Conservation (phyloP, 1,140 invertebrate genomes). For the Melitaea cinxia region DNA sequence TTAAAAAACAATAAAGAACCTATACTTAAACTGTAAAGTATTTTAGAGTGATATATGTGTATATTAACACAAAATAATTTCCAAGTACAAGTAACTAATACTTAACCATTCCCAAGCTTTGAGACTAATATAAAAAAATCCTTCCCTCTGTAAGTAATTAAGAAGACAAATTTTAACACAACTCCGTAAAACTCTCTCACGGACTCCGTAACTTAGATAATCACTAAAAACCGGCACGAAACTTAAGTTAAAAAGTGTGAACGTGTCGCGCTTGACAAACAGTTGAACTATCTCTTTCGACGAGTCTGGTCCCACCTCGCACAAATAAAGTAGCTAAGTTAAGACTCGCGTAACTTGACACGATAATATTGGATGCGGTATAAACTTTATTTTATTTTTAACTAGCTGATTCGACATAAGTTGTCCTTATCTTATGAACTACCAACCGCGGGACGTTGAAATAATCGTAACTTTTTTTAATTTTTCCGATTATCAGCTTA, state of each 20-base stretch:
- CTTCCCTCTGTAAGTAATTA: background rate
- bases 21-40: too few species aligned
- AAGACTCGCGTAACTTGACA: conserved; percentile 29
- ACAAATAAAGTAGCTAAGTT: conserved; percentile 69
- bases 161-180: background rate
- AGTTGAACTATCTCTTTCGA: conserved; percentile 66
- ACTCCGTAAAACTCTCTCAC: conserved; percentile 1
- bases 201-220: conserved; percentile 39
- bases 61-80: too few species aligned
- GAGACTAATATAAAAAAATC: too few species aligned
- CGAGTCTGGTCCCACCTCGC: conserved; percentile 54
- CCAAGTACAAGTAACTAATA: background rate
- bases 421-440: too few species aligned
- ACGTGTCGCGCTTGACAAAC: conserved; percentile 53
- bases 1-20: too few species aligned
- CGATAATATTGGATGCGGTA: conserved; percentile 41
- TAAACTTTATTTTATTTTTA: too few species aligned
- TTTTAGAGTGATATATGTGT: too few species aligned
- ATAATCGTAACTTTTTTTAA: too few species aligned
- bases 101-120: background rate
- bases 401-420: too few species aligned
- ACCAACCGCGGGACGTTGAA: too few species aligned
- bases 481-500: too few species aligned
- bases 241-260: conserved; percentile 64
- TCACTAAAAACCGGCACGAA: conserved; percentile 52